Evolutionary conservation across 2,888 invertebrate genomes (phyloP).

Genomic region (Slavum lentiscoides): DNA sequence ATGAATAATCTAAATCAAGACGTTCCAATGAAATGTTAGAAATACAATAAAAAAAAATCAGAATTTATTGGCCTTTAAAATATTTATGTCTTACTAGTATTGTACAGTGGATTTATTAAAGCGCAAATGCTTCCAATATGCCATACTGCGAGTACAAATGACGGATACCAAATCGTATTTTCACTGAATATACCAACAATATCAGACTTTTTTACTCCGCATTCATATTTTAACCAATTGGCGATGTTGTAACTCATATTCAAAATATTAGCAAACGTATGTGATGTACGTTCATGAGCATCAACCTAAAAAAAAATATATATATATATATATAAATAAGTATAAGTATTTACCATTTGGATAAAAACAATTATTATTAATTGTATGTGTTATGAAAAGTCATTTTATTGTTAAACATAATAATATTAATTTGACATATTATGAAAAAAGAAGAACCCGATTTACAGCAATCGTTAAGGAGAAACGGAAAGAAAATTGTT

Average conservation of each 20-base stretch:
- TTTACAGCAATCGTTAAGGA: too few relatives aligned
- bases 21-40: not conserved
- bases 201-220: slow-evolving; percentile 69
- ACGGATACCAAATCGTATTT: slow-evolving; percentile 75
- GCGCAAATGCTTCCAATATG: slow-evolving; percentile 72
- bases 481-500: too few relatives aligned
- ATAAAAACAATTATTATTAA: not conserved
- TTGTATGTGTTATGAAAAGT: too few relatives aligned
- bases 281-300: slow-evolving; percentile 65
- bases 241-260: slow-evolving; percentile 66
- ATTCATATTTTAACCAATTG: slow-evolving; percentile 29
- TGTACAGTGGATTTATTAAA: slow-evolving; percentile 75
- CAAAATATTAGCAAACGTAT: slow-evolving; percentile 65
- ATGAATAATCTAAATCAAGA: too few relatives aligned
- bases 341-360: not conserved
- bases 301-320: slow-evolving; percentile 62
- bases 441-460: too few relatives aligned
- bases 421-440: too few relatives aligned
- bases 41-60: not conserved
- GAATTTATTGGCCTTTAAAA: not conserved
- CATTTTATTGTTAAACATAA: too few relatives aligned
- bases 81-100: slow-evolving; percentile 59
- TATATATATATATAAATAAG: not conserved
- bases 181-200: slow-evolving; percentile 72
- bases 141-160: slow-evolving; percentile 69